phyloP scores from a whole-genome alignment of 2,888 invertebrate genomes.

The Drosophila acutilabella region DNA sequence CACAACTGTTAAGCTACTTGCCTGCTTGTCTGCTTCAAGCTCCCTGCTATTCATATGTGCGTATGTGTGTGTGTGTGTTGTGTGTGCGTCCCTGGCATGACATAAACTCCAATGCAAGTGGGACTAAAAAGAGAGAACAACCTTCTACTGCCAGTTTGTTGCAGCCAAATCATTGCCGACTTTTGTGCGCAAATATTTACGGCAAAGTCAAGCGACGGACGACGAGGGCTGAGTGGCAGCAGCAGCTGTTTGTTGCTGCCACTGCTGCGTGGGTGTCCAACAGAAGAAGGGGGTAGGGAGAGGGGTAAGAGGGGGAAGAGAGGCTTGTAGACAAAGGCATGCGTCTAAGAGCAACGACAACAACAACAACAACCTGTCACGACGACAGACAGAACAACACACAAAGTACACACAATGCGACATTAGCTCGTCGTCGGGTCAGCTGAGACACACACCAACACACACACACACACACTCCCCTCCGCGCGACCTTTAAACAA shows the following conservation, averaged over 20 bases:
- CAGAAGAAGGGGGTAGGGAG: slow-evolving; percentile 14
- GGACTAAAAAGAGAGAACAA: slow-evolving; percentile 14
- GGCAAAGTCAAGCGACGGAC: slow-evolving; percentile 47
- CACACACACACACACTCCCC: slow-evolving; percentile 2
- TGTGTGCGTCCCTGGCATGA: slow-evolving; percentile 9
- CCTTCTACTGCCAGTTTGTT: slow-evolving; percentile 50
- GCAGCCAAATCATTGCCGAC: slow-evolving; percentile 80
- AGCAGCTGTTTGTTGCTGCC: slow-evolving; percentile 30
- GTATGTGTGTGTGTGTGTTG: slow-evolving; percentile 15
- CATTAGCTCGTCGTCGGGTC: slow-evolving; percentile 63
- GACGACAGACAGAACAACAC: slow-evolving; percentile 42
- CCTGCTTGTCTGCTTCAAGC: not conserved
- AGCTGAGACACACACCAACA: slow-evolving; percentile 30
- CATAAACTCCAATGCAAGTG: slow-evolving; percentile 47
- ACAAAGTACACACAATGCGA: slow-evolving; percentile 66
- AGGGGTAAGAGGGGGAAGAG: not conserved
- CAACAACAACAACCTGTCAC: slow-evolving; percentile 71
- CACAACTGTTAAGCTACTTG: slow-evolving; percentile 36
- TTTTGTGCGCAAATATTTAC: slow-evolving; percentile 80
- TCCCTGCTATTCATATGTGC: slow-evolving; percentile 17
- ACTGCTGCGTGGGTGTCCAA: slow-evolving; percentile 25
- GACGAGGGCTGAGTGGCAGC: slow-evolving; percentile 69
- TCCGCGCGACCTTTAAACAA: slow-evolving; percentile 69
- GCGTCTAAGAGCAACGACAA: slow-evolving; percentile 58
- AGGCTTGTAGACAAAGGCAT: slow-evolving; percentile 58